phyloP scores from a whole-genome alignment of 2,888 invertebrate genomes.

The Steinernema scapterisci region DNA sequence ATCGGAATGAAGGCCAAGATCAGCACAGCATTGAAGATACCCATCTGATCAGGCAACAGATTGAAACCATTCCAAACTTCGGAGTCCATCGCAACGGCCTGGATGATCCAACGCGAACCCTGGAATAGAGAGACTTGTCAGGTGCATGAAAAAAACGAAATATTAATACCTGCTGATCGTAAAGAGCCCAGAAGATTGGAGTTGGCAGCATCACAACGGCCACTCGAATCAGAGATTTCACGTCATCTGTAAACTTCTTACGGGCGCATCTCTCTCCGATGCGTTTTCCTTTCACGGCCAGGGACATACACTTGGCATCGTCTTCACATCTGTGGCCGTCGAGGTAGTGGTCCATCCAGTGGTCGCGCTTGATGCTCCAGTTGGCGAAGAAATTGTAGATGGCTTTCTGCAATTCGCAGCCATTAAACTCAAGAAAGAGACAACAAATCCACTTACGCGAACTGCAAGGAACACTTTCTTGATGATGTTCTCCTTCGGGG shows the following conservation, averaged over 20 bases:
- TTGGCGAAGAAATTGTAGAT: conserved; percentile 43
- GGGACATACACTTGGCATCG: conserved; percentile 13
- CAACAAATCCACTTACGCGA: background rate
- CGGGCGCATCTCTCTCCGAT: conserved; percentile 19
- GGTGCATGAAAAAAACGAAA: conserved; percentile 37
- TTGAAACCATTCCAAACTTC: conserved; percentile 34
- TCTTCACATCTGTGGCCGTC: conserved; percentile 53
- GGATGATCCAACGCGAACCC: conserved; percentile 88
- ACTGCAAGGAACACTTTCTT: conserved; percentile 73
- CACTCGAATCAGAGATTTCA: conserved; percentile 53
- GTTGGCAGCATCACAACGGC: conserved; percentile 69
- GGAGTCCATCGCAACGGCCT: conserved; percentile 80
- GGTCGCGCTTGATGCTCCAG: conserved; percentile 39
- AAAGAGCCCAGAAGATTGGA: conserved; percentile 93
- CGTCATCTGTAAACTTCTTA: conserved; percentile 53
- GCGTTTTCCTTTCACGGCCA: conserved; percentile 8
- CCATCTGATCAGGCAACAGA: conserved; percentile 58
- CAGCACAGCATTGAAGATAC: conserved; percentile 68
- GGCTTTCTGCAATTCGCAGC: conserved; percentile 40
- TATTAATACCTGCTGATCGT: conserved; percentile 93
- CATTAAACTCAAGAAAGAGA: no score
- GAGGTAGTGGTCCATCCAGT: conserved; percentile 55
- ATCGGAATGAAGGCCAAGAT: conserved; percentile 70
- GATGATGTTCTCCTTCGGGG: conserved; percentile 83
- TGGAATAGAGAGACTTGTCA: conserved; percentile 63